Evolutionary conservation across 2,113 vertebrate genomes (phyloP).

Genomic region (Fulica atra): DNA sequence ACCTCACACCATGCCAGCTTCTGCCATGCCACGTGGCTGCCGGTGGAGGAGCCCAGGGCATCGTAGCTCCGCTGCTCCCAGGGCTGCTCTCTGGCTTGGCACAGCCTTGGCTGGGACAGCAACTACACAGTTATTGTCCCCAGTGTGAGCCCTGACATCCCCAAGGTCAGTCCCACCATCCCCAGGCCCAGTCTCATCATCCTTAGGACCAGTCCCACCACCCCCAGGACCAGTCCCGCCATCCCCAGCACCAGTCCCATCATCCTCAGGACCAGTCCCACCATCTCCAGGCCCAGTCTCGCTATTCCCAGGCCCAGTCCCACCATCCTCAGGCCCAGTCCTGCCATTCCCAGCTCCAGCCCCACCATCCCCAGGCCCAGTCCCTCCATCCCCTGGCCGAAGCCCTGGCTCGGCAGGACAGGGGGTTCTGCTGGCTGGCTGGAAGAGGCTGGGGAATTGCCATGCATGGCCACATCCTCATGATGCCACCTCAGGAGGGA

Average conservation of each 20-base stretch:
- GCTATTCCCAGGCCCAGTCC: rapidly evolving
- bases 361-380: too few species aligned
- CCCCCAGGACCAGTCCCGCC: too few species aligned
- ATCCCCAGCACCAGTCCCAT: neutral
- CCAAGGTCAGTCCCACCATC: too few species aligned
- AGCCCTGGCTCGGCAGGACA: rapidly evolving
- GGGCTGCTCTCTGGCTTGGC: rapidly evolving
- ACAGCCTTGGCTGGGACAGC: rapidly evolving
- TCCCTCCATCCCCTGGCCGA: rapidly evolving
- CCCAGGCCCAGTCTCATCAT: neutral
- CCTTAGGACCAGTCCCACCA: rapidly evolving
- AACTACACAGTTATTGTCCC: neutral
- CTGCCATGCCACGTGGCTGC: neutral
- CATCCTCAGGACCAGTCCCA: rapidly evolving
- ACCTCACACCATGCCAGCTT: neutral
- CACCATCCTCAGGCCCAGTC: neutral
- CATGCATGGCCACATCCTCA: rapidly evolving
- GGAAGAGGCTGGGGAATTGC: neutral
- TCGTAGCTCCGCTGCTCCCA: neutral
- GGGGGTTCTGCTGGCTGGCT: neutral
- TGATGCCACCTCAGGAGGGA: neutral
- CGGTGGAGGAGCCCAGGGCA: neutral
- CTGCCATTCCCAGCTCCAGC: neutral
- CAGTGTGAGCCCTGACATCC: neutral
- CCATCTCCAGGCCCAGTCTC: too few species aligned